These are phyloP conservation scores for Corythoichthys haematopterus DNA, from an alignment of 2,113 vertebrate genomes.

Conservation along the genomic window DNA sequence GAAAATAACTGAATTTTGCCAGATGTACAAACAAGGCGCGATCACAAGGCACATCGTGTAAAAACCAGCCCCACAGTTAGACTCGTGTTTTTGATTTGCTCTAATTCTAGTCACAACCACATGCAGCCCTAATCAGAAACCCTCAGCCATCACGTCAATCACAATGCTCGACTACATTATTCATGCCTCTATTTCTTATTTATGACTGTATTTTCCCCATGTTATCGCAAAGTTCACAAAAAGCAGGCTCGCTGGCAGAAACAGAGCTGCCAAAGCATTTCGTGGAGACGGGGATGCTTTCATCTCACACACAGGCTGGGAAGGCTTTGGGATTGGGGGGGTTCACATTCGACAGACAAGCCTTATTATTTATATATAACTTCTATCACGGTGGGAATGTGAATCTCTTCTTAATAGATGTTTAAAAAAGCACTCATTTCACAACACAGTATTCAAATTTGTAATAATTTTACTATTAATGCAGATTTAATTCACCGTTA, in stretches of 20 bases:
- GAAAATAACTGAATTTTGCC: slow-evolving; percentile 4
- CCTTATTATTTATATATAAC: slow-evolving; percentile 70
- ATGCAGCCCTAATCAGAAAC: slow-evolving; percentile 65
- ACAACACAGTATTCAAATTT: background rate
- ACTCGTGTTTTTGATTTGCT: slow-evolving; percentile 55
- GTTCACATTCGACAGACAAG: slow-evolving; percentile 63
- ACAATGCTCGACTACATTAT: slow-evolving; percentile 73
- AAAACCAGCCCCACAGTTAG: slow-evolving; percentile 29
- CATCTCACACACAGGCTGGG: slow-evolving; percentile 66
- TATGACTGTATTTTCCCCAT: slow-evolving; percentile 74
- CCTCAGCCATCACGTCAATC: slow-evolving; percentile 71
- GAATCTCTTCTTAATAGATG: slow-evolving; percentile 51
- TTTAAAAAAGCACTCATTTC: slow-evolving; percentile 43
- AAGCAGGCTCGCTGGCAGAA: slow-evolving; percentile 64
- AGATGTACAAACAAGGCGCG: slow-evolving; percentile 20
- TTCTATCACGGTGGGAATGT: slow-evolving; percentile 57
- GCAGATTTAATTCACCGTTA: background rate
- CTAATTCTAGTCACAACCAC: slow-evolving; percentile 66
- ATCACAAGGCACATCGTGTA: slow-evolving; percentile 40
- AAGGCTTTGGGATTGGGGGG: slow-evolving; percentile 57
- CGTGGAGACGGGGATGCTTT: slow-evolving; percentile 65
- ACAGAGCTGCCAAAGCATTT: slow-evolving; percentile 67
- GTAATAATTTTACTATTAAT: background rate
- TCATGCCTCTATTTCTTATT: slow-evolving; percentile 74
- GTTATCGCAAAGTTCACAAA: slow-evolving; percentile 68